A percentile compares a stretch with the other conserved stretches of the same genome.
These are phyloP conservation scores for Prionace glauca DNA, from an alignment of 2,797 vertebrate genomes.

Conservation along the genomic window DNA sequence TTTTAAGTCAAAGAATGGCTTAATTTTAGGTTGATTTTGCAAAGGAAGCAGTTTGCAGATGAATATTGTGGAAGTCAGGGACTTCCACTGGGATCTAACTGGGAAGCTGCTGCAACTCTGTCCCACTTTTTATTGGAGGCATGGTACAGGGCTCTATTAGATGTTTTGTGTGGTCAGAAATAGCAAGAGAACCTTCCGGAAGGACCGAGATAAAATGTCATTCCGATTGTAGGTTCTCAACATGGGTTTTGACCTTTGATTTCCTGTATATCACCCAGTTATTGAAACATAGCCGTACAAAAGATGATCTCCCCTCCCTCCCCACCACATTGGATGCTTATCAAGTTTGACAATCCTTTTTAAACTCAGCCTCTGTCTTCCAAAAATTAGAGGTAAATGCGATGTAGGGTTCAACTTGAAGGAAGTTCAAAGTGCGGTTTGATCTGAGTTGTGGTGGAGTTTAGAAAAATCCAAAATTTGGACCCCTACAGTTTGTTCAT, in stretches of 20 bases:
- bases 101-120: neutral
- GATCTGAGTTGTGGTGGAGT: neutral
- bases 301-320: neutral
- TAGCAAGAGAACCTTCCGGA: neutral
- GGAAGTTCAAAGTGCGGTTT: neutral
- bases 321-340: neutral
- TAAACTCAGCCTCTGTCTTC: neutral
- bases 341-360: neutral
- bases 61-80: neutral
- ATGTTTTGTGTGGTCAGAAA: neutral
- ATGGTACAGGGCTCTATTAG: neutral
- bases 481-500: neutral
- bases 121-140: constrained; percentile 12
- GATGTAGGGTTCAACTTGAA: neutral
- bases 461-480: neutral
- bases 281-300: neutral
- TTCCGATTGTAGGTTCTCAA: neutral
- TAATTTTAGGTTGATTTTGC: constrained; percentile 3
- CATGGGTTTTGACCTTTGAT: neutral
- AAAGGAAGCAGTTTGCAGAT: neutral
- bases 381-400: neutral
- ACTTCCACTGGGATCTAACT: neutral
- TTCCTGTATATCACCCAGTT: neutral
- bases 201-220: neutral
- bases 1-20: neutral